phyloP scores from a whole-genome alignment of 2,797 vertebrate genomes.

The Pangasius djambal region DNA sequence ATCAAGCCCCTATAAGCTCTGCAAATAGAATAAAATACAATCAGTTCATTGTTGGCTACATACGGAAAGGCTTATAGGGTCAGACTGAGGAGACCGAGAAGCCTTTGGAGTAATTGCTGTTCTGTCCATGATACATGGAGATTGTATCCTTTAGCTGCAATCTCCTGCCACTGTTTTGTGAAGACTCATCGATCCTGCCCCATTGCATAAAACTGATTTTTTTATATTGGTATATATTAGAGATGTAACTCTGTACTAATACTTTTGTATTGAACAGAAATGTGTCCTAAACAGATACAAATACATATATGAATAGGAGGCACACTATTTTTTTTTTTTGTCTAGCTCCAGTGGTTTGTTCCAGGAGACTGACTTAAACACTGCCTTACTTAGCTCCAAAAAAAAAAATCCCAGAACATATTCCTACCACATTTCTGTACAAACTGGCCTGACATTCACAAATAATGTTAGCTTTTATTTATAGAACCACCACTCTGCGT shows the following conservation, averaged over 20 bases:
- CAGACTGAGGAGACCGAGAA: background rate
- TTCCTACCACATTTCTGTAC: background rate
- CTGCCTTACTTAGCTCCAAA: background rate
- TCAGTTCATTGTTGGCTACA: background rate
- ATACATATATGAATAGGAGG: no score
- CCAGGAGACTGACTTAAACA: background rate
- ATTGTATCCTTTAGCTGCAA: background rate
- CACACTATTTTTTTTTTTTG: no score
- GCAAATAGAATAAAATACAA: no score
- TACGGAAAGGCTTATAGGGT: background rate
- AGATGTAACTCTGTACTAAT: background rate
- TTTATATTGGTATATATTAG: background rate
- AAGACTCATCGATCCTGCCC: background rate
- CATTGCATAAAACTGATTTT: background rate
- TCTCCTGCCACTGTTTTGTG: background rate
- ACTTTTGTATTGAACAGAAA: background rate
- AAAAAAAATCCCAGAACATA: no score
- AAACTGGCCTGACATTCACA: background rate
- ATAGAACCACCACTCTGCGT: background rate
- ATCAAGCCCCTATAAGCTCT: no score
- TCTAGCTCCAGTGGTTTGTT: no score
- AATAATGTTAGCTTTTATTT: background rate
- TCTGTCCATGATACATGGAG: background rate
- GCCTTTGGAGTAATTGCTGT: background rate
- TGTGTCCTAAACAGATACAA: no score